Conservation (phyloP, 2,888 invertebrate species). For the Pristionchus arcanus region DNA sequence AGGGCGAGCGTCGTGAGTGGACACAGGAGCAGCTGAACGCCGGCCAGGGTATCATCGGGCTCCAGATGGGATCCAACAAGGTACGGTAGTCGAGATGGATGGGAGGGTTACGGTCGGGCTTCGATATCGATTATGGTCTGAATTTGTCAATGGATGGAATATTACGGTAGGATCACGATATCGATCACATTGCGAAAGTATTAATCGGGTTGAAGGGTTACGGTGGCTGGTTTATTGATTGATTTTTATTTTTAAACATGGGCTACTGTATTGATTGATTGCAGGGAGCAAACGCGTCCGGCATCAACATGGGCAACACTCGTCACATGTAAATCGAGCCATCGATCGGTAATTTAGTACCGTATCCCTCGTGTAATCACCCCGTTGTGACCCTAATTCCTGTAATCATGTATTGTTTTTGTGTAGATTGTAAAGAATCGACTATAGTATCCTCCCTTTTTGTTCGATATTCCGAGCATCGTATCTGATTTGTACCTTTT, state of each 20-base stretch:
- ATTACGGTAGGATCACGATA: too few relatives aligned
- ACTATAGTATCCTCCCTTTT: neutral
- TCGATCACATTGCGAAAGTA: neutral
- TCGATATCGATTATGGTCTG: neutral
- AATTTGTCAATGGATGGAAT: neutral
- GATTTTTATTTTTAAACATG: neutral
- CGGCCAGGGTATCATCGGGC: conserved; percentile 85
- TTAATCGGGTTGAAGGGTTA: neutral
- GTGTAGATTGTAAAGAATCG: neutral
- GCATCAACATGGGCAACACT: conserved; percentile 96
- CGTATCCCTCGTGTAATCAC: conserved; percentile 27
- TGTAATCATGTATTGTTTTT: neutral
- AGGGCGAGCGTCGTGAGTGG: conserved; percentile 94
- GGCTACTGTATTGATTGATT: neutral
- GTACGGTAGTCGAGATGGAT: conserved; percentile 30
- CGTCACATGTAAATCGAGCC: conserved; percentile 85
- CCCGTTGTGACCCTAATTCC: neutral
- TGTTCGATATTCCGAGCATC: neutral
- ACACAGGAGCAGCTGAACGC: conserved; percentile 90
- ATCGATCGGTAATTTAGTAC: neutral
- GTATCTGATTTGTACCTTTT: neutral
- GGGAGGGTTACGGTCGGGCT: neutral
- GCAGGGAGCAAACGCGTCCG: conserved; percentile 92
- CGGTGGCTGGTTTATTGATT: neutral
- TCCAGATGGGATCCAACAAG: conserved; percentile 98